phyloP scores from a whole-genome alignment of 2,797 vertebrate genomes.

The Galago senegalensis region DNA sequence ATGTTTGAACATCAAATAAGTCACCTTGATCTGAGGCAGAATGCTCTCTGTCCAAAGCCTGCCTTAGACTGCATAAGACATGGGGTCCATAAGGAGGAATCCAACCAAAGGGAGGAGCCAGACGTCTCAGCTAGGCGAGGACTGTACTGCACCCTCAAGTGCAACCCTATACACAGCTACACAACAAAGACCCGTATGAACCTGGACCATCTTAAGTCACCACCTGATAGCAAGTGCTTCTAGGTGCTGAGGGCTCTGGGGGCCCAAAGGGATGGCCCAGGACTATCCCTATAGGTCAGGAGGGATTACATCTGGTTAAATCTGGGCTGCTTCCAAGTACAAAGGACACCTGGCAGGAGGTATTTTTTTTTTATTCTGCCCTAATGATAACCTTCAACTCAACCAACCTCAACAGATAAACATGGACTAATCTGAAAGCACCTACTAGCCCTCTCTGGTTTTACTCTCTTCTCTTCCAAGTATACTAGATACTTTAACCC shows the following conservation, averaged over 20 bases:
- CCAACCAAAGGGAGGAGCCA: neutral
- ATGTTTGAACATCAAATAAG: neutral
- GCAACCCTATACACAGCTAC: rapidly evolving
- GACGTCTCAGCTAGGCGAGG: neutral
- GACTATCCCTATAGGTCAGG: neutral
- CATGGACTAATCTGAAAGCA: too few species aligned
- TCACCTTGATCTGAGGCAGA: neutral
- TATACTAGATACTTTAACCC: neutral
- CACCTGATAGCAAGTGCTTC: neutral
- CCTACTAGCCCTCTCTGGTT: neutral
- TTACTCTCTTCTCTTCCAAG: neutral
- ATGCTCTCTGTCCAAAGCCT: neutral
- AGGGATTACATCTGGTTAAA: neutral
- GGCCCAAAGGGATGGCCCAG: neutral
- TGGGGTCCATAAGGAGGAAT: neutral
- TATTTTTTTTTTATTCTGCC: neutral
- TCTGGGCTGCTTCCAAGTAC: neutral
- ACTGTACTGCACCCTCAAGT: neutral
- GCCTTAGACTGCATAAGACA: neutral
- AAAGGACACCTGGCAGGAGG: neutral
- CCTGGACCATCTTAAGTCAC: neutral
- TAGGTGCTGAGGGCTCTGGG: neutral
- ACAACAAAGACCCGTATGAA: neutral
- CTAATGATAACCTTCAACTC: neutral
- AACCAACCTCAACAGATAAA: neutral